Base-by-base conservation (phyloP, 1,140 invertebrate species). In the Drosophila sp. region DNA sequence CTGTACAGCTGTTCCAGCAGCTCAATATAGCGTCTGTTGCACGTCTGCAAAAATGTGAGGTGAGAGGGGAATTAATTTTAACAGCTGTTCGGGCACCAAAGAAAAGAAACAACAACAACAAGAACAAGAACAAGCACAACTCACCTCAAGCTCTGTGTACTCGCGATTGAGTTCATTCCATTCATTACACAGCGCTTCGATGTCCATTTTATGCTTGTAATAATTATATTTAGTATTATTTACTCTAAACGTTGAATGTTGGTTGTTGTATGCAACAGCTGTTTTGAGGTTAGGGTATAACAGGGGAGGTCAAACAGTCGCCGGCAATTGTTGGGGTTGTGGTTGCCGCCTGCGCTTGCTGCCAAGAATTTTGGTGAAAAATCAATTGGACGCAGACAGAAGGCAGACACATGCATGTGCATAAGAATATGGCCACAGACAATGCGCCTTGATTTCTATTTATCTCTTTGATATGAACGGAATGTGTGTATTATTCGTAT, bases 1-100 rank as follows among this genome's bases (percentile, higher is more conserved):
- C 95, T 95, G 34, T 95, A 94, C 38, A 98, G 93, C 92, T 97
- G 95, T 82, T 97, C 96, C 67, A 98, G 93, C 92, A 97, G 96
- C 53, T 95, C 93, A 38, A 95, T 92, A 93, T 98, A 98, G 51
- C 96, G 94, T 87, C 96, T 96, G 92, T 97, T 72, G 94, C 90
- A 74, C 92, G 93, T 96, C 97, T 92, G 36, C 6, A 73, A 70
- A 67, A 13, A 38, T 45, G 3, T 9, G 11, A 34, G 54, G 50
- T 29, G 9, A 46, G 27, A 57, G 8, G n/a, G 16, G 25, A 38
- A 21, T 21, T 21, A 1, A 2, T 21, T 2, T 59, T 61, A 83
- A 63, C 80, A 72, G 76, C 78, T 78, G 71, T 75, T 74, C 58
- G 67, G 56, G 72, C 21, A 2, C 43, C 11, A 21, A 34, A 29